Evolutionary conservation across 2,888 invertebrate species (phyloP), one percentile per base, ranked within the genome.

Genomic region (Dryocosmus kuriphilus): DNA sequence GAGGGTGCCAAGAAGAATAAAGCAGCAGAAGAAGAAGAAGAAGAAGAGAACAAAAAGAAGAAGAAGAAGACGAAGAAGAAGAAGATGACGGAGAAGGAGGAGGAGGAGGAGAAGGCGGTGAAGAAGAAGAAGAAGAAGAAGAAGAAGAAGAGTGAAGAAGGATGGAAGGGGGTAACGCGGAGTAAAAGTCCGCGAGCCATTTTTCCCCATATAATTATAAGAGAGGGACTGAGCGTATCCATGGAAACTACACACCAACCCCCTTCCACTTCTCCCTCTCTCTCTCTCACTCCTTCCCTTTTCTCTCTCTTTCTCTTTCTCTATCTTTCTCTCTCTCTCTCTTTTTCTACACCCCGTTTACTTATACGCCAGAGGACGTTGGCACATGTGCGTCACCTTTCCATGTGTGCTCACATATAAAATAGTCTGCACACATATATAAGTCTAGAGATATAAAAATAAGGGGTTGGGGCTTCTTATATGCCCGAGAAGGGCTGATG

Each of bases 131-230:
- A 74, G 76, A 62, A 22, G 57, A 67, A 2, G n/a, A 63, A 16
- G 65, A 65, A 8, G 30, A 55, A n/a, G 71, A 55, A 55, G 27
- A 80, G 77, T 78, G 83, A 78, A 78, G 83, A n/a, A n/a, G n/a
- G n/a, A n/a, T n/a, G n/a, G 84, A 77, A 80, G 86, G 85, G 85
- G 85, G 87, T 87, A 86, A 86, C 85, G 87, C 88, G 88, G 89
- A 89, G 89, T 90, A 90, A 89, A 90, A 90, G 90, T 90, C 90
- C 90, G 90, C 90, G 90, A 90, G 89, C 90, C 90, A 90, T 90
- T 90, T 90, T 90, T 90, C 90, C 90, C 90, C 90, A 90, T 90
- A 90, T 90, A 90, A 90, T 90, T 90, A 90, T 90, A 90, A 90
- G 90, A 90, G 90, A 90, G 89, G 89, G 89, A 89, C 90, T 87